Evolutionary conservation across 1,140 invertebrate genomes (phyloP).

Genomic region (Babylonia areolata): DNA sequence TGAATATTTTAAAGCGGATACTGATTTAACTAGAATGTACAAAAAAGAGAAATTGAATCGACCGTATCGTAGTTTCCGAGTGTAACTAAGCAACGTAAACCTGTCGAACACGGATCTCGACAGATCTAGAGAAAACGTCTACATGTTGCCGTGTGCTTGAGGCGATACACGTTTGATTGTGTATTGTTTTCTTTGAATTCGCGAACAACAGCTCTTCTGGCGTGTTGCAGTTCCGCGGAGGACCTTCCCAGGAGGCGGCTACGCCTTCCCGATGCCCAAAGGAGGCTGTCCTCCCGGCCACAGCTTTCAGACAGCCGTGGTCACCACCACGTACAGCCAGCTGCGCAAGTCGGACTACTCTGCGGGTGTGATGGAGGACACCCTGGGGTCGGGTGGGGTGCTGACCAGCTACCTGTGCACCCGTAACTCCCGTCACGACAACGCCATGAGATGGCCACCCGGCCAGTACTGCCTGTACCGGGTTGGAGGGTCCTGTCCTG

Average conservation of each 20-base stretch:
- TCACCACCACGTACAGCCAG: not conserved
- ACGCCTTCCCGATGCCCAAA: not conserved
- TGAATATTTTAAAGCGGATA: too few relatives aligned
- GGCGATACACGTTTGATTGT: too few relatives aligned
- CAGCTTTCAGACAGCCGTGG: not conserved
- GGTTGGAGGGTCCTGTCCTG: not conserved
- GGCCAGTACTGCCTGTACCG: not conserved
- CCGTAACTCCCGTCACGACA: not conserved
- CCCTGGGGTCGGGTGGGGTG: not conserved
- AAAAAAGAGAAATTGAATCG: not conserved
- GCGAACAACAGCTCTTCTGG: not conserved
- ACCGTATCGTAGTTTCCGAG: too few relatives aligned
- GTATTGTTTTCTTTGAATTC: too few relatives aligned
- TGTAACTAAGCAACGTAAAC: too few relatives aligned
- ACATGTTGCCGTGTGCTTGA: not conserved
- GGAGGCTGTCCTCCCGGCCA: not conserved
- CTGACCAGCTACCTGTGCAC: not conserved
- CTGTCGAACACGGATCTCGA: too few relatives aligned
- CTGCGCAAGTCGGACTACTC: too few relatives aligned
- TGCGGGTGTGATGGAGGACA: too few relatives aligned
- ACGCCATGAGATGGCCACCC: too few relatives aligned
- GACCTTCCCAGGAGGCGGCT: not conserved
- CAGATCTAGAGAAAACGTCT: not conserved
- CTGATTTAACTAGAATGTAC: not conserved
- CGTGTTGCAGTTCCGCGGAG: not conserved